Evolutionary conservation across 2,113 vertebrate species (phyloP).

Genomic region (Asarcornis scutulata): DNA sequence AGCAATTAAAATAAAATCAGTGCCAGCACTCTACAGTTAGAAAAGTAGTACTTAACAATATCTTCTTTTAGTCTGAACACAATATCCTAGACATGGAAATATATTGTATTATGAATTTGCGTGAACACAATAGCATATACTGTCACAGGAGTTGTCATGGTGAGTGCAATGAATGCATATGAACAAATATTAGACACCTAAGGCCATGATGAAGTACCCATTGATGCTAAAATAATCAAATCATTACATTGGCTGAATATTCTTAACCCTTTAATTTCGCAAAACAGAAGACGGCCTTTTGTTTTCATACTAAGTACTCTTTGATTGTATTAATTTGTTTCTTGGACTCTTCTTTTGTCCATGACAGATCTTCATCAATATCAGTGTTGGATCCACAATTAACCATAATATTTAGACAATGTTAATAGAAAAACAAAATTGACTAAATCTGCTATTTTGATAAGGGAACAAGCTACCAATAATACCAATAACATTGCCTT

Average conservation of each 20-base stretch:
- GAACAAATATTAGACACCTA: constrained; percentile 9
- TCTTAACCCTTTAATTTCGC: background rate
- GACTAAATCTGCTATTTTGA: background rate
- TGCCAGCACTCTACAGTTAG: background rate
- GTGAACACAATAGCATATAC: background rate
- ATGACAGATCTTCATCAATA: background rate
- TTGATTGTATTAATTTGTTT: background rate
- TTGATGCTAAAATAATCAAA: constrained; percentile 24
- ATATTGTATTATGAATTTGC: background rate
- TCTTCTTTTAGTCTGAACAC: background rate
- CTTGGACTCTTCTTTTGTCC: background rate
- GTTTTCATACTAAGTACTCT: background rate
- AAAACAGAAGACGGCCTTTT: background rate
- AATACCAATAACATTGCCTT: background rate
- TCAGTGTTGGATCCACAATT: background rate
- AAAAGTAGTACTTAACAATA: background rate
- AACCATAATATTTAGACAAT: background rate
- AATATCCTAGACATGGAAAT: background rate
- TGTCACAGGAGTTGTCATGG: background rate
- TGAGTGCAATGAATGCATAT: background rate
- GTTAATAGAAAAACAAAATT: background rate
- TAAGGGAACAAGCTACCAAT: background rate
- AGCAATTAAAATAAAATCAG: background rate
- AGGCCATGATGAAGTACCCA: background rate
- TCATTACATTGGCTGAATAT: background rate